A percentile compares a stretch with the other conserved stretches of the same genome.
Conservation (phyloP, 2,113 vertebrate species). For the Archocentrus centrarchus region DNA sequence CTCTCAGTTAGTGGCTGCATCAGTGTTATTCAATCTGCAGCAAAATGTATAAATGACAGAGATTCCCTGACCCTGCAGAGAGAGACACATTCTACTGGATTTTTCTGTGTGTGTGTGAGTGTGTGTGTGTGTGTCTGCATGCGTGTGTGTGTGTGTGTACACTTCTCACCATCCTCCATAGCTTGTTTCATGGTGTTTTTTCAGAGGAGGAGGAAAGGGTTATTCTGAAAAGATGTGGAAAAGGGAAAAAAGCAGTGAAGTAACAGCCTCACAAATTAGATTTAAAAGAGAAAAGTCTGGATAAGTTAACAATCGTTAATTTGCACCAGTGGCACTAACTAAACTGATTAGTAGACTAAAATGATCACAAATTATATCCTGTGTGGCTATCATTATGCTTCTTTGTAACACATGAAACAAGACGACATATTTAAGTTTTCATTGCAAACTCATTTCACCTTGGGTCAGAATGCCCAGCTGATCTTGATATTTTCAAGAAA, state of each 20-base stretch:
- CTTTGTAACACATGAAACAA: not conserved
- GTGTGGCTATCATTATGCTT: not conserved
- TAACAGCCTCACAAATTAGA: not conserved
- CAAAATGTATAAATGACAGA: not conserved
- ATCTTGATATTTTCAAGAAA: not conserved
- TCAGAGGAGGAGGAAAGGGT: not conserved
- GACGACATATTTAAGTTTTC: not conserved
- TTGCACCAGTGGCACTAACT: not conserved
- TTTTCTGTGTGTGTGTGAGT: not conserved
- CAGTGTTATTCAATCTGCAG: not conserved
- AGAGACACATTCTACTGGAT: not conserved
- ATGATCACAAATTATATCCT: not conserved
- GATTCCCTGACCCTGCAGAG: not conserved
- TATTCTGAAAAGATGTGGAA: not conserved
- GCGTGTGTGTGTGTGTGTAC: not conserved
- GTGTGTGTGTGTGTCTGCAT: too few relatives aligned
- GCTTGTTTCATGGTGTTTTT: slow-evolving; percentile 51
- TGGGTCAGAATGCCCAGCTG: not conserved
- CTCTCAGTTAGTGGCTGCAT: not conserved
- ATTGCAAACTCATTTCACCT: not conserved
- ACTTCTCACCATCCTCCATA: slow-evolving; percentile 64
- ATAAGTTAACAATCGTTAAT: not conserved
- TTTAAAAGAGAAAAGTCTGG: not conserved
- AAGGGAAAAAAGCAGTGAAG: not conserved
- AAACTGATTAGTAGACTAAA: too few relatives aligned